Conservation (phyloP, 2,113 vertebrate genomes). For the Alethe castanea region DNA sequence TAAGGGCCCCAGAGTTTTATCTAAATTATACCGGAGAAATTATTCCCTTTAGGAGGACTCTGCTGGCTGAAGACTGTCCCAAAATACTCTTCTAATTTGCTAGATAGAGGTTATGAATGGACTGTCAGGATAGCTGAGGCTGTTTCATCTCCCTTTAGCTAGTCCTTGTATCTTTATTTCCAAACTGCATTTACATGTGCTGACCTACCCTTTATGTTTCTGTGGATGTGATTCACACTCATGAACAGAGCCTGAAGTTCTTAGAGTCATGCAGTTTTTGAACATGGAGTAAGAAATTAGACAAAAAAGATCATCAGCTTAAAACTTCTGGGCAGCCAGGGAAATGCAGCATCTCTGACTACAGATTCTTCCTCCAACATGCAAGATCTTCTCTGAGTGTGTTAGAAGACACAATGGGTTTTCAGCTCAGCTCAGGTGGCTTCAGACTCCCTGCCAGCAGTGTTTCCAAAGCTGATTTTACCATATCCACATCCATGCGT, state of each 20-base stretch:
- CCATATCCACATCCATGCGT: neutral
- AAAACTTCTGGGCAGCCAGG: neutral
- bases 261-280: neutral
- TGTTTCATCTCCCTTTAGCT: neutral
- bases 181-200: neutral
- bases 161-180: neutral
- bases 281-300: neutral
- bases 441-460: neutral
- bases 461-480: neutral
- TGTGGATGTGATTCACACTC: neutral
- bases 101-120: neutral
- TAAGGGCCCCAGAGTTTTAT: constrained; percentile 55
- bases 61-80: neutral
- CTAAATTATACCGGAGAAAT: constrained; percentile 29
- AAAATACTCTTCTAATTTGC: neutral
- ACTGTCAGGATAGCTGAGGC: neutral
- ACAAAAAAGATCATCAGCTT: neutral
- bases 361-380: neutral
- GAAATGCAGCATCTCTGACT: neutral
- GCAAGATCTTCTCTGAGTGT: neutral
- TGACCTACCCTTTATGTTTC: neutral
- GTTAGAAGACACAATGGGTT: neutral
- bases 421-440: neutral
- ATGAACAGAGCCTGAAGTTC: neutral
- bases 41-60: constrained; percentile 21